Percentiles rank a stretch among this genome's conserved stretches.
Conservation (phyloP, 2,888 invertebrate species). For the Drosophila cyrtoloma region DNA sequence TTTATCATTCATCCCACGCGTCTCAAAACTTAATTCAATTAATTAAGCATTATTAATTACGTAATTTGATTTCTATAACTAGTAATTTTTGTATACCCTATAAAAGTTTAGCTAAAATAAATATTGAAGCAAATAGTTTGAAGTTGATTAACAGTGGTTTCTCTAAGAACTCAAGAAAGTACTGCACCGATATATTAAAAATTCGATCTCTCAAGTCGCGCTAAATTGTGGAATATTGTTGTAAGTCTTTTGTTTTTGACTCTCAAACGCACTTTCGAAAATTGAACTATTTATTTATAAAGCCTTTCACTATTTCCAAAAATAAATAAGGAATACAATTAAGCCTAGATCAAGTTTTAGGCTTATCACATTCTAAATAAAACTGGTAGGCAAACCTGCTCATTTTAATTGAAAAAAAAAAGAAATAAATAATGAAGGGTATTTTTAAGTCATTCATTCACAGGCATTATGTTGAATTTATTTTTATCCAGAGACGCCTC, state of each 20-base stretch:
- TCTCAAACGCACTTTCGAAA: not conserved
- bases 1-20: not conserved
- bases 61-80: not conserved
- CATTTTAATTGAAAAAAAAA: not conserved
- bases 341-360: not conserved
- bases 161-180: not conserved
- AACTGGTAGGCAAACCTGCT: not conserved
- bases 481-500: conserved; percentile 3
- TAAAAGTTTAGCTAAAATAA: not conserved
- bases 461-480: not conserved
- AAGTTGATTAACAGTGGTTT: not conserved
- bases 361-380: not conserved
- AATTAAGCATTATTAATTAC: conserved; percentile 1
- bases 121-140: not conserved
- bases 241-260: not conserved
- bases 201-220: no score
- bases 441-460: not conserved
- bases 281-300: not conserved
- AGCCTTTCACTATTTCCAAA: not conserved
- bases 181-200: not conserved
- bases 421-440: not conserved
- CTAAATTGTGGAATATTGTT: not conserved
- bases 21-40: not conserved
- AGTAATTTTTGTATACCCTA: not conserved
- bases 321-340: not conserved